Conservation (phyloP, 2,113 vertebrate genomes). For the Scytalopus superciliaris region DNA sequence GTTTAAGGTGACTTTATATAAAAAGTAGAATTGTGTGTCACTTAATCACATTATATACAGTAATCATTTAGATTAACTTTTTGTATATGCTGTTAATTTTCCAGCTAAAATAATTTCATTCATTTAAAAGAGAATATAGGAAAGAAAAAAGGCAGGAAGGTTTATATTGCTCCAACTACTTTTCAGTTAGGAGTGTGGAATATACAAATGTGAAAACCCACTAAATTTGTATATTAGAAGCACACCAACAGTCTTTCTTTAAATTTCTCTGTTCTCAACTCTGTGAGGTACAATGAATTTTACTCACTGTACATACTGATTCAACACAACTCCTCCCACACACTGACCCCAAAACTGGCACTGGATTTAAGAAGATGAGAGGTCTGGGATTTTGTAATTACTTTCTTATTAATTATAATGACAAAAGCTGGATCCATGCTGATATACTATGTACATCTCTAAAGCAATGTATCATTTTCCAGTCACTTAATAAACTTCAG, state of each 20-base stretch:
- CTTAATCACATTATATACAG: not conserved
- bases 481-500: not conserved
- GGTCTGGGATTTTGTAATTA: not conserved
- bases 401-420: not conserved
- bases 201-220: fast-evolving
- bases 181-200: not conserved
- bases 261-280: not conserved
- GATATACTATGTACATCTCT: not conserved
- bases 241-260: not conserved
- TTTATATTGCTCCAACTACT: not conserved
- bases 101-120: not conserved
- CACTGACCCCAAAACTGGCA: not conserved
- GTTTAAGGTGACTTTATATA: not conserved
- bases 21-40: not conserved
- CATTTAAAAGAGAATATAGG: not conserved
- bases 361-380: not conserved
- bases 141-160: not conserved
- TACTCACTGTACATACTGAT: not conserved
- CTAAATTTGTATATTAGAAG: not conserved
- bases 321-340: not conserved
- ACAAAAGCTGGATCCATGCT: not conserved
- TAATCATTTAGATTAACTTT: not conserved
- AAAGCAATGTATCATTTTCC: not conserved
- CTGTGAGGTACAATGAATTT: not conserved
- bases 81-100: not conserved